Evolutionary conservation across 2,113 vertebrate genomes (phyloP).

Genomic region (Octodon degus): DNA sequence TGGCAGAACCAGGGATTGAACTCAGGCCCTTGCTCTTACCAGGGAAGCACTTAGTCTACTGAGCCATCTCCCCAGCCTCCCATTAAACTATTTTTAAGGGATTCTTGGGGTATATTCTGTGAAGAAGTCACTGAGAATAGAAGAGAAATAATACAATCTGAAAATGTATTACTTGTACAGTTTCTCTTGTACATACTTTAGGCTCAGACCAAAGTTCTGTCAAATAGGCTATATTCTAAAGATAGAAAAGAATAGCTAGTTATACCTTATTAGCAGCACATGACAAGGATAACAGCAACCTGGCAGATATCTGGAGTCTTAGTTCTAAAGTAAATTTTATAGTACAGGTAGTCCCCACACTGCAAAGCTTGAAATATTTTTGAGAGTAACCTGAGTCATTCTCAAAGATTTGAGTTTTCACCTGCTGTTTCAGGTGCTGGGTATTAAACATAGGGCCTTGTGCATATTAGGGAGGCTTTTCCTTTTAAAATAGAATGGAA

Average conservation of each 20-base stretch:
- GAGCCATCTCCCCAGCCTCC: too few relatives aligned
- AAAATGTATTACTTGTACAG: background rate
- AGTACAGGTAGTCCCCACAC: background rate
- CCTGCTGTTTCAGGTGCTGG: background rate
- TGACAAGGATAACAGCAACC: constrained; percentile 34
- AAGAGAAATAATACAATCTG: background rate
- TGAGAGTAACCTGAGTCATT: background rate
- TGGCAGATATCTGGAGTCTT: constrained; percentile 28
- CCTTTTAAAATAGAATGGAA: constrained; percentile 29
- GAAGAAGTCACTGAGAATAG: background rate
- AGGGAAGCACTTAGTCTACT: too few relatives aligned
- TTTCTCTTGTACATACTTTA: constrained; percentile 12
- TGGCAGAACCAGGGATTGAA: too few relatives aligned
- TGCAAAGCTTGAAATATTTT: constrained; percentile 35
- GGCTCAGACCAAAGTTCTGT: constrained; percentile 1
- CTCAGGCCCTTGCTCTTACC: too few relatives aligned
- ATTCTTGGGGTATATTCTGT: background rate
- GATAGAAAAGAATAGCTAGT: background rate
- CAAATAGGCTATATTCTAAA: constrained; percentile 40
- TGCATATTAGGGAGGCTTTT: background rate
- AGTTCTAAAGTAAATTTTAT: background rate
- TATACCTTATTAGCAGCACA: background rate
- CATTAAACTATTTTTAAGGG: background rate
- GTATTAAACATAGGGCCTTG: background rate
- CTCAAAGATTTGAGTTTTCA: background rate